phyloP scores from a whole-genome alignment of 2,888 invertebrate species.

The Meiosimyza platycephala region DNA sequence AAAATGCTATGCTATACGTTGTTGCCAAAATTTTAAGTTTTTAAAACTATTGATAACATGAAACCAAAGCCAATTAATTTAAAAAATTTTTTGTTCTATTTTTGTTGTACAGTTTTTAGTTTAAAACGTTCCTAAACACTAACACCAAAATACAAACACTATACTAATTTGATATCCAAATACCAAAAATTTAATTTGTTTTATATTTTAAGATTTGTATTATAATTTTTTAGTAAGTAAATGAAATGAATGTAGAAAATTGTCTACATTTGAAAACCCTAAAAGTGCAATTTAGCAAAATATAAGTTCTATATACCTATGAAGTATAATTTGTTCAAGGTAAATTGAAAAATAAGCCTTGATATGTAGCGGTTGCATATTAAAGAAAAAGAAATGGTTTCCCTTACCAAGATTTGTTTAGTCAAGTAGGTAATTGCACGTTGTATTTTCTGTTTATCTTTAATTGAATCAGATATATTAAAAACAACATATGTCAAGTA shows the following conservation, averaged over 20 bases:
- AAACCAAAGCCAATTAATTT: conserved; percentile 24
- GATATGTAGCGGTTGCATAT: no score
- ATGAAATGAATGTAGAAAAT: background rate
- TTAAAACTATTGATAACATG: conserved; percentile 3
- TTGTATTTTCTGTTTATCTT: no score
- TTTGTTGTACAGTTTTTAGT: conserved; percentile 17
- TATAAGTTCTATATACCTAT: no score
- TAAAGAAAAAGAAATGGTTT: no score
- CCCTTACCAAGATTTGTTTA: no score
- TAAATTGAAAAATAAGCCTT: no score
- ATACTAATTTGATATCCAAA: conserved; percentile 7
- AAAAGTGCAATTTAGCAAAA: conserved; percentile 11
- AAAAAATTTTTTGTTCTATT: conserved; percentile 4
- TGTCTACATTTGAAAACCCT: background rate
- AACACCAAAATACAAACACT: background rate
- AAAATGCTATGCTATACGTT: conserved; percentile 1
- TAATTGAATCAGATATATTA: no score
- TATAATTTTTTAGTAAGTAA: conserved; percentile 13
- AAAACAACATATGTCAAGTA: no score
- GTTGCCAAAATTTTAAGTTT: conserved; percentile 7
- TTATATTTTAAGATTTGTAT: background rate
- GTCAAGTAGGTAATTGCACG: no score
- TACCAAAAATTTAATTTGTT: conserved; percentile 17
- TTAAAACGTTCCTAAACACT: background rate
- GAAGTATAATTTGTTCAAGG: no score